Conservation (phyloP, 2,113 vertebrate genomes). For the Sialia sialis region DNA sequence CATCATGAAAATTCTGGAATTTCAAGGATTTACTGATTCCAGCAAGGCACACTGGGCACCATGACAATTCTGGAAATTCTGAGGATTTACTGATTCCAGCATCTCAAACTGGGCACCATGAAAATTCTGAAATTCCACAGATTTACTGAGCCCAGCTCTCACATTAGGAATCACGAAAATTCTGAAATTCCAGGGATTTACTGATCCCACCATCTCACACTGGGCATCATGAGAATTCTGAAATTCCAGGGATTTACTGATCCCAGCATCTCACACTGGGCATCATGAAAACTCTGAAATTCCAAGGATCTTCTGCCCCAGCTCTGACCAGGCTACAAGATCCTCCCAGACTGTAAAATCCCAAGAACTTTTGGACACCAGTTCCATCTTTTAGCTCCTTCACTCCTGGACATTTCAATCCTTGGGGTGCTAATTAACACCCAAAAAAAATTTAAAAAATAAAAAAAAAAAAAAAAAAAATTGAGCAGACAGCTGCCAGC, state of each 20-base stretch:
- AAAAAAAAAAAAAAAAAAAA: background rate
- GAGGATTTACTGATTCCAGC: too few species aligned
- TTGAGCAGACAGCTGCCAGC: background rate
- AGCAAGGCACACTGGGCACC: too few species aligned
- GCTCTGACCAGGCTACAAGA: background rate
- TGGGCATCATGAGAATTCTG: background rate
- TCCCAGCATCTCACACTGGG: background rate
- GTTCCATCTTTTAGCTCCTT: background rate
- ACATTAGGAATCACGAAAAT: fast-evolving
- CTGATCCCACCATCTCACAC: background rate
- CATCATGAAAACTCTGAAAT: background rate
- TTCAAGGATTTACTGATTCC: too few species aligned
- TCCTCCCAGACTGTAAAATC: background rate
- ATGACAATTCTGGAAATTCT: too few species aligned
- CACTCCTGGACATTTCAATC: background rate
- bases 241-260: background rate
- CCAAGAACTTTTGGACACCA: background rate
- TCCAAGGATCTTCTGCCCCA: background rate
- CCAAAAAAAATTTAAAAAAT: too few species aligned
- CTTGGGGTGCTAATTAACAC: background rate
- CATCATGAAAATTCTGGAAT: background rate
- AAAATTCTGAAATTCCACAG: too few species aligned
- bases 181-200: background rate
- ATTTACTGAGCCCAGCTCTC: background rate
- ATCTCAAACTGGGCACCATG: too few species aligned